Evolutionary conservation across 64 coral and sea anemone genomes (phyloP).

Genomic region (Acropora yongei): DNA sequence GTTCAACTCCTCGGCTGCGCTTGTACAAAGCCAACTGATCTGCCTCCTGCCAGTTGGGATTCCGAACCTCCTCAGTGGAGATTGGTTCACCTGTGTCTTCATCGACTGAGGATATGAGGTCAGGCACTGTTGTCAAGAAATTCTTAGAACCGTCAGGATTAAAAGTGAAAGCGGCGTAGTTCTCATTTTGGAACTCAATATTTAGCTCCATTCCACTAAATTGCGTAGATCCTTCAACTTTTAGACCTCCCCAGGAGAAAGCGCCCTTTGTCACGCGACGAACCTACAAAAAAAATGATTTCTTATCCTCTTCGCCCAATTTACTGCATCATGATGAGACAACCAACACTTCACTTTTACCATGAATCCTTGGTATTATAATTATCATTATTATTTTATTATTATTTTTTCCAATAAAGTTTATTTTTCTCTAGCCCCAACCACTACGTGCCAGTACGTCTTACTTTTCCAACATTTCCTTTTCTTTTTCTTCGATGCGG

Average conservation of each 20-base stretch:
- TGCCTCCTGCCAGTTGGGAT: too few species aligned
- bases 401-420: too few species aligned
- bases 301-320: background rate
- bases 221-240: conserved; percentile 49
- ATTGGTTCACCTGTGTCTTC: conserved; percentile 86
- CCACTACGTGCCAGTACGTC: too few species aligned
- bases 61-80: conserved; percentile 81
- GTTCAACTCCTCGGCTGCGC: too few species aligned
- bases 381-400: too few species aligned
- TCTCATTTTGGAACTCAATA: conserved; percentile 94
- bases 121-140: conserved; percentile 75
- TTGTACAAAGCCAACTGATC: too few species aligned
- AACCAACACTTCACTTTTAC: too few species aligned
- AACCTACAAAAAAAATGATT: conserved; percentile 33
- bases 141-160: conserved; percentile 64
- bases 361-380: too few species aligned
- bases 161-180: conserved; percentile 62
- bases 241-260: conserved; percentile 74
- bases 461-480: background rate
- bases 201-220: conserved; percentile 9
- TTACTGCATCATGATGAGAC: too few species aligned
- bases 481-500: background rate
- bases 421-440: too few species aligned
- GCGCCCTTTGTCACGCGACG: conserved; percentile 59
- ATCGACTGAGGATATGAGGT: conserved; percentile 89